phyloP scores from a whole-genome alignment of 2,888 invertebrate species.

The Pyrocoelia pectoralis region DNA sequence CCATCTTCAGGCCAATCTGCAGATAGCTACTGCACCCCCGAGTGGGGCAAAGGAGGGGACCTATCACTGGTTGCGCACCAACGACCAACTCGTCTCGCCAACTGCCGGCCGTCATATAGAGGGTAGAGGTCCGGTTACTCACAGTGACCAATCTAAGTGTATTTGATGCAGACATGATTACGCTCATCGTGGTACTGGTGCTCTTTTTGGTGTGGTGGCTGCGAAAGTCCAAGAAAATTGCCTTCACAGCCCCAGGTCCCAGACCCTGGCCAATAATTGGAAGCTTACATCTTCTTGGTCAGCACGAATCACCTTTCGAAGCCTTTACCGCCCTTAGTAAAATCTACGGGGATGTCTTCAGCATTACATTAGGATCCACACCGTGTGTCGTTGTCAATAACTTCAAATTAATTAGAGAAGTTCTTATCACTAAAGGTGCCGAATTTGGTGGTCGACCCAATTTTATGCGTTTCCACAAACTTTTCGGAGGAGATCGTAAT shows the following conservation, averaged over 20 bases:
- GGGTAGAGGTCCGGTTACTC: constrained; percentile 57
- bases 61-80: constrained; percentile 54
- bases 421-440: constrained; percentile 80
- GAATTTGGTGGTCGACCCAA: constrained; percentile 86
- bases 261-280: constrained; percentile 74
- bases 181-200: constrained; percentile 52
- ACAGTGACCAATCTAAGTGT: constrained; percentile 53
- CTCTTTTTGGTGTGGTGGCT: constrained; percentile 55
- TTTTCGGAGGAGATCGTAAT: constrained; percentile 85
- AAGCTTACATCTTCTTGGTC: constrained; percentile 72
- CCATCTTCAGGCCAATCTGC: constrained; percentile 50
- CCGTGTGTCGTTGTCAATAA: constrained; percentile 80
- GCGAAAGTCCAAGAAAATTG: constrained; percentile 41
- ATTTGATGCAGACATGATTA: constrained; percentile 54
- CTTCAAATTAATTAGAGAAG: constrained; percentile 75
- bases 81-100: constrained; percentile 48
- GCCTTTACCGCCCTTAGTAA: constrained; percentile 75
- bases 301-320: constrained; percentile 73
- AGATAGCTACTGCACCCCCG: constrained; percentile 53
- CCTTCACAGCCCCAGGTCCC: constrained; percentile 69
- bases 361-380: constrained; percentile 71
- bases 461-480: constrained; percentile 79
- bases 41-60: constrained; percentile 54
- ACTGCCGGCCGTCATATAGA: constrained; percentile 51
- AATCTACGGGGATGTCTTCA: constrained; percentile 76